A percentile compares a stretch with the other conserved stretches of the same genome.
These are phyloP conservation scores for Pipistrellus pipistrellus DNA, from an alignment of 2,797 vertebrate genomes.

Conservation along the genomic window DNA sequence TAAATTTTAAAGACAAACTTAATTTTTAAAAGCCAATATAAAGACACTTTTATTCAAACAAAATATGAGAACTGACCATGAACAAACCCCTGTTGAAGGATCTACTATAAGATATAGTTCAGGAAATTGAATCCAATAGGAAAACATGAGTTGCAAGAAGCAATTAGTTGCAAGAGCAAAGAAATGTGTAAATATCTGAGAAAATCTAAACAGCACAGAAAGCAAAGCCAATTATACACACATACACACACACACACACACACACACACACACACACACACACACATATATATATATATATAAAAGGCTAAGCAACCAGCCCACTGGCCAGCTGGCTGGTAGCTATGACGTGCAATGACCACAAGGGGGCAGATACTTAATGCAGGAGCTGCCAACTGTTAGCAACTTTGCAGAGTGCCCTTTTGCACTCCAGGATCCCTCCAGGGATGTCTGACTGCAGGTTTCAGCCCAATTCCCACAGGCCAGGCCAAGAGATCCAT, in stretches of 20 bases:
- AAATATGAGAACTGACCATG: background rate
- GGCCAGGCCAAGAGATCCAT: too few species aligned
- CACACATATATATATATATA: background rate
- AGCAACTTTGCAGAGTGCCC: too few species aligned
- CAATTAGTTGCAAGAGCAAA: background rate
- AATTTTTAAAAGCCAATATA: background rate
- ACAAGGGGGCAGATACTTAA: too few species aligned
- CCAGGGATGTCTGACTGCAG: too few species aligned
- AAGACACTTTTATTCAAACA: background rate
- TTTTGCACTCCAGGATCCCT: too few species aligned
- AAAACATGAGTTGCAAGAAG: background rate
- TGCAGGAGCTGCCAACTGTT: too few species aligned
- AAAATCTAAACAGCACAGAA: background rate
- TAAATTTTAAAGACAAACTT: background rate
- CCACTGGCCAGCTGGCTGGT: too few species aligned
- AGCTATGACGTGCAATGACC: too few species aligned
- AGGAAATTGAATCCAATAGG: background rate
- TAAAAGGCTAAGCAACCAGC: too few species aligned
- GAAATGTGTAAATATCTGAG: background rate
- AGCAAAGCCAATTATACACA: background rate
- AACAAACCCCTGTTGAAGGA: background rate
- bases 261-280: too few species aligned
- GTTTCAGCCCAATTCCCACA: too few species aligned
- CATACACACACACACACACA: too few species aligned
- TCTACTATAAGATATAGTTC: background rate